These are phyloP conservation scores for Stichodactyla mertensii DNA, from an alignment of 64 coral and sea anemone genomes.

Conservation along the genomic window DNA sequence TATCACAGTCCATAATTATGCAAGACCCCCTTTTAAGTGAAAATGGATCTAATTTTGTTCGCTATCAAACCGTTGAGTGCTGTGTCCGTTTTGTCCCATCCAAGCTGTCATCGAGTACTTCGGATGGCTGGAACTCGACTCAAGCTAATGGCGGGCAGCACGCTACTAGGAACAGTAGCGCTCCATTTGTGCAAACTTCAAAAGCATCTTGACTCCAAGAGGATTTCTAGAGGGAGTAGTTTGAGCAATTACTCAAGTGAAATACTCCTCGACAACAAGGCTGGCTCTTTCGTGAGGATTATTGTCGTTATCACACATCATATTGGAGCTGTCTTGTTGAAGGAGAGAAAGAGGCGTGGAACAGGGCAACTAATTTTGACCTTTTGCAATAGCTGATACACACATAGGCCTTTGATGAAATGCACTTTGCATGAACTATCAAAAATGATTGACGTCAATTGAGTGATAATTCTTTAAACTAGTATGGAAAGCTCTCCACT, in stretches of 20 bases:
- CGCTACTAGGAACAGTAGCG: background rate
- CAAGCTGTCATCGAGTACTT: conserved; percentile 37
- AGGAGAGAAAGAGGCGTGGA: conserved; percentile 15
- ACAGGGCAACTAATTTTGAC: conserved; percentile 14
- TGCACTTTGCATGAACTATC: conserved; percentile 25
- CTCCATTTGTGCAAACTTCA: conserved; percentile 1
- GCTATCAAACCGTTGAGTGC: conserved; percentile 25
- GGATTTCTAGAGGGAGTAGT: conserved; percentile 1
- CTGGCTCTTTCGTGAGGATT: conserved; percentile 8
- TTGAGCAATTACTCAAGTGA: conserved; percentile 11
- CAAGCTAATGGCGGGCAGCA: background rate
- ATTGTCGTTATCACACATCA: conserved; percentile 17
- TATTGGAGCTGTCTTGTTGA: conserved; percentile 12
- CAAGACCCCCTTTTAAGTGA: conserved; percentile 26
- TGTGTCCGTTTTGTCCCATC: conserved; percentile 32
- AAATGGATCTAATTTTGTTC: conserved; percentile 25
- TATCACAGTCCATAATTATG: conserved; percentile 11
- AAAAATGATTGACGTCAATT: conserved; percentile 18
- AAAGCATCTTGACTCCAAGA: conserved; percentile 13
- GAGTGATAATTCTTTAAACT: conserved; percentile 25
- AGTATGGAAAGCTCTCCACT: conserved; percentile 7
- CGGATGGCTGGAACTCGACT: conserved; percentile 16
- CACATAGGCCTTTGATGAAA: conserved; percentile 7
- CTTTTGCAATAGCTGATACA: conserved; percentile 12
- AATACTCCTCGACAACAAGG: background rate